Evolutionary conservation across 2,113 vertebrate genomes (phyloP), one percentile per base, ranked within the genome.

Genomic region (Dicaeum eximium): DNA sequence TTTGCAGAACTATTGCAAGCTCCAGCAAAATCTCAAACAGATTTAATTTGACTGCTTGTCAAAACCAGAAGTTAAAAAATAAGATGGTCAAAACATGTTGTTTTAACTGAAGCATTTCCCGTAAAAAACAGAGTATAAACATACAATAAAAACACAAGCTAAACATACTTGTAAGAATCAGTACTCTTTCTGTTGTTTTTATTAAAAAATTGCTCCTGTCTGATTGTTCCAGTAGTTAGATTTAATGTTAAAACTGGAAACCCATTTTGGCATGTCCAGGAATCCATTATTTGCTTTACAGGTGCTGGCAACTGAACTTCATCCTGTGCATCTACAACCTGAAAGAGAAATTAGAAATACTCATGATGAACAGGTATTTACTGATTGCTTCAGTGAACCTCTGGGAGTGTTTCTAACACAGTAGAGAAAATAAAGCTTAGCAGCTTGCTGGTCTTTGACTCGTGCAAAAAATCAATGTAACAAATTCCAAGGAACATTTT

Each of bases 271-370:
- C 97, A 93, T 33, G 98, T 98, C 98, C 98, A 98, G 11, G 97
- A 95, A 75, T 98, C 98, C 98, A 98, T 98, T 94, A 98, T 98
- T 66, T 86, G 71, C 95, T 98, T 98, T 75, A 98, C 67, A 92
- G 97, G 66, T 80, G 97, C 86, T 90, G 98, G 98, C 91, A 98
- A 95, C 21, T 95, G 77, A 91, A 98, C 82, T 92, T 97, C 88
- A 96, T 94, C 93, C 93, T 98, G 98, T 83, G 95, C 79, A 95
- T 98, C 98, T 92, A 98, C 2, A 1, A 95, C 93, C 98, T 98
- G 88, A 45, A 54, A 96, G 57, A 66, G 25, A 22, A 71, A 86
- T 95, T 81, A 86, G 27, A 95, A 88, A 54, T 47, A 57, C 23
- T 57, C 50, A 66, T 1, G 2, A 83, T 50, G 61, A 80, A 44